Evolutionary conservation across 23 tunicate genomes (phyloP).

Genomic region (Botrylloides violaceus): DNA sequence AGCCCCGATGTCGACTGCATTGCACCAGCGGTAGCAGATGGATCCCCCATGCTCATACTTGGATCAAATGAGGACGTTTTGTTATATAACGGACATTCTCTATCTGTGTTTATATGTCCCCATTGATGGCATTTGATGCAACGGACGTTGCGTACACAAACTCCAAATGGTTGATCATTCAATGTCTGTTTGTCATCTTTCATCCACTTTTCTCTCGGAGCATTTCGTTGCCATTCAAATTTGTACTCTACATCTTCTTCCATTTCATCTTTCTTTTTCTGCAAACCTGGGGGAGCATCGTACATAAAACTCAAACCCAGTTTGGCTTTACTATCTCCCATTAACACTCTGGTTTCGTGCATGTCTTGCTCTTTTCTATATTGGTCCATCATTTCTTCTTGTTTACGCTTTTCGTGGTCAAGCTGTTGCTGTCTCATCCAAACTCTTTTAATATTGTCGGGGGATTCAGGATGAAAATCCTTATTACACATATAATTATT

Average conservation of each 20-base stretch:
- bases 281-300: slow-evolving; percentile 94
- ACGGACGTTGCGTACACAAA: slow-evolving; percentile 89
- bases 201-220: slow-evolving; percentile 96
- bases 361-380: slow-evolving; percentile 92
- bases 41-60: slow-evolving; percentile 32
- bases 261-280: slow-evolving; percentile 63
- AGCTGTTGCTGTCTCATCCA: slow-evolving; percentile 99
- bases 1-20: slow-evolving; percentile 28
- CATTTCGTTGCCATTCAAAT: slow-evolving; percentile 99
- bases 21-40: slow-evolving; percentile 18
- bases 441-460: slow-evolving; percentile 90
- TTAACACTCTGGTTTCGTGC: slow-evolving; percentile 96
- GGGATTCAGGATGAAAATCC: slow-evolving; percentile 98
- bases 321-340: slow-evolving; percentile 99
- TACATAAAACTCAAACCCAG: slow-evolving; percentile 99
- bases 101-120: slow-evolving; percentile 98
- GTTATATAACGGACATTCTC: slow-evolving; percentile 92
- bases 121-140: slow-evolving; percentile 98
- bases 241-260: slow-evolving; percentile 57
- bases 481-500: slow-evolving; percentile 99
- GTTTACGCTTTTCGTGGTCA: slow-evolving; percentile 68
- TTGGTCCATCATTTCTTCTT: slow-evolving; percentile 97
- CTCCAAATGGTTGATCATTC: slow-evolving; percentile 97
- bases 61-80: slow-evolving; percentile 92
- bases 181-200: slow-evolving; percentile 73